phyloP scores from a whole-genome alignment of 2,888 invertebrate genomes.

The Hirudinaria manillensis region DNA sequence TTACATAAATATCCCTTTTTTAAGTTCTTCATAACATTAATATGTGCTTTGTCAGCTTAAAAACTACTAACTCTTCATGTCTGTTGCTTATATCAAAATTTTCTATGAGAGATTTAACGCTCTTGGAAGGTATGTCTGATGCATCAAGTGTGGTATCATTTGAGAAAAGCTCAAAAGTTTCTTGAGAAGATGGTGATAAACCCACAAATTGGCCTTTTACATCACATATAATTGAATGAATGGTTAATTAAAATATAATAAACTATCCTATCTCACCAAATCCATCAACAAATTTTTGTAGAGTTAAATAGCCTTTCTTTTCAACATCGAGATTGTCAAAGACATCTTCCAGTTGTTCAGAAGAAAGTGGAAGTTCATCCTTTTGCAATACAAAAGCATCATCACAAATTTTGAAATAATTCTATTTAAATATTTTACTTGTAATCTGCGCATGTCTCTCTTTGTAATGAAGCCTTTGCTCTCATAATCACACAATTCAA shows the following conservation, averaged over 20 bases:
- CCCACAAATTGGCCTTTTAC: conserved; percentile 17
- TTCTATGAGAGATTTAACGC: conserved; percentile 2
- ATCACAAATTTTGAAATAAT: background rate
- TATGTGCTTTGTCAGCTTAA: too few relatives aligned
- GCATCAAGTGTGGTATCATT: background rate
- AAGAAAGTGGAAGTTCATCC: conserved; percentile 25
- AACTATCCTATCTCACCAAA: conserved; percentile 22
- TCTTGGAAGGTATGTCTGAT: background rate
- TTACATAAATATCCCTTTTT: background rate
- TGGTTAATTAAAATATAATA: background rate
- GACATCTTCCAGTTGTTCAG: conserved; percentile 26
- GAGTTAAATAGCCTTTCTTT: conserved; percentile 23
- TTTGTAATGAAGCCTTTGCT: conserved; percentile 29
- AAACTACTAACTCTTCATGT: conserved; percentile 14
- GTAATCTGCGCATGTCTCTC: conserved; percentile 21
- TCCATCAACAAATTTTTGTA: conserved; percentile 26
- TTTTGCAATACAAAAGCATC: background rate
- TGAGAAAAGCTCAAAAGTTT: background rate
- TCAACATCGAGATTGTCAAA: conserved; percentile 25
- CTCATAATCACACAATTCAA: conserved; percentile 23
- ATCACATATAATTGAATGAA: background rate
- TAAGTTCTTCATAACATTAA: too few relatives aligned
- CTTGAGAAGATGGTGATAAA: conserved; percentile 15
- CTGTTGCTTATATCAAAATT: conserved; percentile 1
- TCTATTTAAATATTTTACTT: background rate